These are phyloP conservation scores for Hypolimnas misippus DNA, from an alignment of 2,888 invertebrate genomes.

Conservation along the genomic window DNA sequence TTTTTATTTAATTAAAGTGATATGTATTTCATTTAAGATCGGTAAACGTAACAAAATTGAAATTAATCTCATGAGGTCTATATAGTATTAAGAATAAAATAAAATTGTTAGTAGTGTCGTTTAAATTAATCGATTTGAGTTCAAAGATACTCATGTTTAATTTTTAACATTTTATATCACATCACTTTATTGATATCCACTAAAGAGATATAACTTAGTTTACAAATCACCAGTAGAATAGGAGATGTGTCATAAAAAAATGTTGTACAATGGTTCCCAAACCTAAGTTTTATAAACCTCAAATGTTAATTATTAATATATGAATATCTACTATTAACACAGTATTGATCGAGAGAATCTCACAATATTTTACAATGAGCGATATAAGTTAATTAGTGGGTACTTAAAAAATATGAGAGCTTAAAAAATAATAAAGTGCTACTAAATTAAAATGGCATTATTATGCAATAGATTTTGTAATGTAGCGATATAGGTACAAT, in stretches of 20 bases:
- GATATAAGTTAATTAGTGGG: constrained; percentile 32
- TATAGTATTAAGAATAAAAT: background rate
- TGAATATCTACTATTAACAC: constrained; percentile 10
- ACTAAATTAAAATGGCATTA: constrained; percentile 27
- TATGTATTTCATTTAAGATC: background rate
- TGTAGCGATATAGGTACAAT: constrained; percentile 31
- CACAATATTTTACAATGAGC: constrained; percentile 31
- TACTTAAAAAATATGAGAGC: constrained; percentile 39
- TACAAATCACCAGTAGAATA: constrained; percentile 1
- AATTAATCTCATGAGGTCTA: constrained; percentile 1
- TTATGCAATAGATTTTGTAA: constrained; percentile 33
- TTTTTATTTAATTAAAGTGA: background rate
- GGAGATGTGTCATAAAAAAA: constrained; percentile 1
- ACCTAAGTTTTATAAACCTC: background rate
- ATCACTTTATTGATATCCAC: constrained; percentile 1
- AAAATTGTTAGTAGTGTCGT: background rate
- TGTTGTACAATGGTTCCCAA: constrained; percentile 5
- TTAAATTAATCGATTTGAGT: background rate
- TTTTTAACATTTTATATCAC: background rate
- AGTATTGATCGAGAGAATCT: constrained; percentile 38
- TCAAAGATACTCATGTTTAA: background rate
- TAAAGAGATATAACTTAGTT: background rate
- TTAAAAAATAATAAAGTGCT: constrained; percentile 32
- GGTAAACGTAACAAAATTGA: constrained; percentile 10
- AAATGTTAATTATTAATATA: constrained; percentile 8